These are phyloP conservation scores for Tadarida brasiliensis DNA, from an alignment of 2,797 vertebrate genomes.

Conservation along the genomic window DNA sequence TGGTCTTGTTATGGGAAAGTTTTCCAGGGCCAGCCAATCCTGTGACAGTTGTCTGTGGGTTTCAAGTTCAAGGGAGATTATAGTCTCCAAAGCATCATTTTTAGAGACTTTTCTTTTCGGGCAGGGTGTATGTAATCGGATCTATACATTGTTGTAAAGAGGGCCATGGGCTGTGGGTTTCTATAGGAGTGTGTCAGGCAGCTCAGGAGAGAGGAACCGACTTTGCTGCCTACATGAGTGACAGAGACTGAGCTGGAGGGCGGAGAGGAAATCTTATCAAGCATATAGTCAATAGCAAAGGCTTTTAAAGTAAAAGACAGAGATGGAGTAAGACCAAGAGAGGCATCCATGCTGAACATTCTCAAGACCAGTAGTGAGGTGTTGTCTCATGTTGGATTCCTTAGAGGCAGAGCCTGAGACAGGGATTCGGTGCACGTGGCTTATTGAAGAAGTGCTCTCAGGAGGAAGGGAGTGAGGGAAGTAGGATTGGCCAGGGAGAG, in stretches of 20 bases:
- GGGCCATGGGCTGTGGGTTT: constrained; percentile 56
- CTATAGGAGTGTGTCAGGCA: constrained; percentile 44
- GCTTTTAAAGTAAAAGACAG: constrained; percentile 65
- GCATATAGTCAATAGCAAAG: constrained; percentile 1
- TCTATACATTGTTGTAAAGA: constrained; percentile 81
- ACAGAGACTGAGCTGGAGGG: neutral
- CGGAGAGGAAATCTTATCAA: constrained; percentile 47
- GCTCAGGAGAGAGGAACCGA: constrained; percentile 15
- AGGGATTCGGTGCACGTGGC: neutral
- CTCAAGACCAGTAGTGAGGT: neutral
- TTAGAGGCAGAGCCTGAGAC: constrained; percentile 1
- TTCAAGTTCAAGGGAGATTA: constrained; percentile 82
- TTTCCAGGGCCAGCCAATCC: constrained; percentile 74
- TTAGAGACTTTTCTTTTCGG: constrained; percentile 83
- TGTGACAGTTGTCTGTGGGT: constrained; percentile 81
- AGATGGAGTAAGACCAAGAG: neutral
- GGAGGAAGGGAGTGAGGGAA: neutral
- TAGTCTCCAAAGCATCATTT: constrained; percentile 82
- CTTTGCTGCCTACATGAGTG: constrained; percentile 66
- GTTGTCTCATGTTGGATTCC: neutral
- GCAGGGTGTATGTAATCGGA: constrained; percentile 75
- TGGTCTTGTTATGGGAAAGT: constrained; percentile 81
- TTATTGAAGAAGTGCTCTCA: neutral
- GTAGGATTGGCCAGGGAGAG: neutral
- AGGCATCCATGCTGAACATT: neutral